Conservation (phyloP, 1,140 invertebrate species). For the Monomorium pharaonis region DNA sequence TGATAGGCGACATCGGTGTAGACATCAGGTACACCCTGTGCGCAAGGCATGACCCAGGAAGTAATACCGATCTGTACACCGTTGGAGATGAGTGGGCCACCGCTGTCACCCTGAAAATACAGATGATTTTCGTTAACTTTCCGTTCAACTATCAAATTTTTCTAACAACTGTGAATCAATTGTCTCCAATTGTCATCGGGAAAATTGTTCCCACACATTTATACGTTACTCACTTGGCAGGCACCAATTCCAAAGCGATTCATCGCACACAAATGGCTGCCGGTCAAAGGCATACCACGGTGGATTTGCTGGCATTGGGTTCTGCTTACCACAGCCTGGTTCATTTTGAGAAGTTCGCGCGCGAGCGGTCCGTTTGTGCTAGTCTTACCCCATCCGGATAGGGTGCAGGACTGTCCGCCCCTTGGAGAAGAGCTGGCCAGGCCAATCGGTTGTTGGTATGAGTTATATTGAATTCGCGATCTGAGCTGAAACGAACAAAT, state of each 20-base stretch:
- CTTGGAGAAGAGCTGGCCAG: background rate
- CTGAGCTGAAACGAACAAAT: background rate
- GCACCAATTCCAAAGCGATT: slow-evolving; percentile 85
- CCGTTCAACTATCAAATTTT: background rate
- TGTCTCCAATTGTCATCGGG: background rate
- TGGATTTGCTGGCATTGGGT: background rate
- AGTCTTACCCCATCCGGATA: slow-evolving; percentile 34
- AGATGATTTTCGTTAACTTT: slow-evolving; percentile 17
- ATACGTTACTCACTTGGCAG: slow-evolving; percentile 82
- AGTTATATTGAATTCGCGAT: background rate
- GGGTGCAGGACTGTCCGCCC: background rate
- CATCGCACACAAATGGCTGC: slow-evolving; percentile 85
- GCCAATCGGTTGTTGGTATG: background rate
- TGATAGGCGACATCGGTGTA: slow-evolving; percentile 84
- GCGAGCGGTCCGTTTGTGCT: background rate
- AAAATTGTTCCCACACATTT: background rate
- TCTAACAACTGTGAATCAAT: background rate
- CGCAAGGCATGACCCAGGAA: slow-evolving; percentile 88
- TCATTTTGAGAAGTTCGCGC: background rate
- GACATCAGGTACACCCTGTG: slow-evolving; percentile 87
- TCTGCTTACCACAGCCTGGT: background rate
- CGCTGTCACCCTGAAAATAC: slow-evolving; percentile 86
- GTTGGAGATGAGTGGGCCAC: slow-evolving; percentile 81
- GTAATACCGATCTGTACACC: slow-evolving; percentile 86
- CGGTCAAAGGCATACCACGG: background rate